A percentile compares a stretch with the other conserved stretches of the same genome.
phyloP scores from a whole-genome alignment of 2,797 vertebrate species.

The Jordanella pulchra region DNA sequence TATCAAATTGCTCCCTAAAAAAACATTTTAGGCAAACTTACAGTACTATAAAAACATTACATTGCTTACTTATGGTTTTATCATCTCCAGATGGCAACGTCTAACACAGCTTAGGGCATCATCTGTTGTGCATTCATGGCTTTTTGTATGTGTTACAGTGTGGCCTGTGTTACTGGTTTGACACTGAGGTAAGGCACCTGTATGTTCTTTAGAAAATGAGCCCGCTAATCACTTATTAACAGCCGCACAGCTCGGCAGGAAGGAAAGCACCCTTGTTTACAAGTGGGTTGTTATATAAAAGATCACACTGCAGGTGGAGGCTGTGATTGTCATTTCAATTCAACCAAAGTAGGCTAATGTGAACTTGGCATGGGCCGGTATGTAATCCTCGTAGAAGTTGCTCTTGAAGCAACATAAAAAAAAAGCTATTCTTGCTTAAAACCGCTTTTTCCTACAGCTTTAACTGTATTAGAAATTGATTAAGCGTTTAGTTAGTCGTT shows the following conservation, averaged over 20 bases:
- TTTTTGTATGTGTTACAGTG: conserved; percentile 56
- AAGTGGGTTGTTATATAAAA: conserved; percentile 52
- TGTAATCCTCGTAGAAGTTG: neutral
- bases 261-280: conserved; percentile 64
- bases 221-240: conserved; percentile 38
- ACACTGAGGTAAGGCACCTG: conserved; percentile 72
- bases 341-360: conserved; percentile 30
- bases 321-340: conserved; percentile 68
- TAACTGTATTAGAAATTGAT: neutral
- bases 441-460: no score
- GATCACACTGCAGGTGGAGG: conserved; percentile 48
- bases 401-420: neutral
- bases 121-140: conserved; percentile 58
- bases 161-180: conserved; percentile 48
- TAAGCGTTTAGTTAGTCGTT: neutral
- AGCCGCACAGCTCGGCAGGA: conserved; percentile 53
- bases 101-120: conserved; percentile 49
- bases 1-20: conserved; percentile 41
- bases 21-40: conserved; percentile 34
- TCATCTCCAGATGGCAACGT: conserved; percentile 19
- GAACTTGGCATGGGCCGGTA: neutral
- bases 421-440: neutral
- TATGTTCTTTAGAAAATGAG: conserved; percentile 59
- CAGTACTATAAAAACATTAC: conserved; percentile 39
- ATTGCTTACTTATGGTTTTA: conserved; percentile 34